phyloP scores from a whole-genome alignment of 2,113 vertebrate species.

The Ctenomys sociabilis region DNA sequence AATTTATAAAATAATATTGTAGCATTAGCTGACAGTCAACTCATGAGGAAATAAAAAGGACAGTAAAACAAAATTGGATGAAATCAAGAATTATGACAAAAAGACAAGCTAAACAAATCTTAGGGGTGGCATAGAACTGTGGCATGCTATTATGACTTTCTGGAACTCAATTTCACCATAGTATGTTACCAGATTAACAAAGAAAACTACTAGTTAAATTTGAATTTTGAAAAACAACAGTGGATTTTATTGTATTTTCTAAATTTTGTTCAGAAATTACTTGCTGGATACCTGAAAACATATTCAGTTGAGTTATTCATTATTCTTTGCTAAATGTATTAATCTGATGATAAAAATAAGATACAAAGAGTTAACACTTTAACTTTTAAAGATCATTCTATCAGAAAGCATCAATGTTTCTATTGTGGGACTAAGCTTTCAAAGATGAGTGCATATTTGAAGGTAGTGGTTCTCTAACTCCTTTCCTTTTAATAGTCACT shows the following conservation, averaged over 20 bases:
- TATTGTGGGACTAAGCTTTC: not conserved
- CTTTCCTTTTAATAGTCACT: not conserved
- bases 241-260: not conserved
- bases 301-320: not conserved
- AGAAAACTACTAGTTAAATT: not conserved
- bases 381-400: not conserved
- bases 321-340: slow-evolving; percentile 36
- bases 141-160: not conserved
- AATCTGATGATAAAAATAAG: not conserved
- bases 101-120: not conserved
- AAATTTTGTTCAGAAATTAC: not conserved
- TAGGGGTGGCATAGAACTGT: not conserved
- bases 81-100: not conserved
- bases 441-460: not conserved
- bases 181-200: not conserved
- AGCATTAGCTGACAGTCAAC: not conserved
- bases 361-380: not conserved
- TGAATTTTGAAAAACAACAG: not conserved
- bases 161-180: not conserved
- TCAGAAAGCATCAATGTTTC: not conserved
- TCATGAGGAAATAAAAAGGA: not conserved
- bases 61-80: not conserved
- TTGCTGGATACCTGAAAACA: not conserved
- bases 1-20: not conserved
- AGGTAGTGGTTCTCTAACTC: not conserved